Conservation (phyloP, 2,888 invertebrate species). For the Tenthredo amoena region DNA sequence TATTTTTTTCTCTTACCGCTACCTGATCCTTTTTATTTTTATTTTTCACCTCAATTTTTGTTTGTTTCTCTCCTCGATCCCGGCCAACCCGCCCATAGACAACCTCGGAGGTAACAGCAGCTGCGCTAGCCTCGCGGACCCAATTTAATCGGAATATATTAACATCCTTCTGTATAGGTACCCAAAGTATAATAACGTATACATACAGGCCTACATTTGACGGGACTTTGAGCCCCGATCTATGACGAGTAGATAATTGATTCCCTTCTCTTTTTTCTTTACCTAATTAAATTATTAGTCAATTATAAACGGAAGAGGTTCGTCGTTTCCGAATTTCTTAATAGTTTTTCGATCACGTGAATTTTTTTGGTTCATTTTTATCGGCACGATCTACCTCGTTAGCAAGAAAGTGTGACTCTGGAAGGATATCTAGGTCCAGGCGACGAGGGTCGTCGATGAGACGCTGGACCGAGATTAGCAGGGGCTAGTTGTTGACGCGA, state of each 20-base stretch:
- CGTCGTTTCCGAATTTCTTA: neutral
- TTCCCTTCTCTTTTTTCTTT: neutral
- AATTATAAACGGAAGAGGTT: neutral
- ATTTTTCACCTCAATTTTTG: neutral
- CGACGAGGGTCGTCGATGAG: slow-evolving; percentile 58
- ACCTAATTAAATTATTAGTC: neutral
- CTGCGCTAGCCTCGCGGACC: slow-evolving; percentile 51
- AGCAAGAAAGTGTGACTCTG: slow-evolving; percentile 69
- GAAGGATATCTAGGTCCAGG: slow-evolving; percentile 55
- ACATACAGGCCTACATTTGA: neutral
- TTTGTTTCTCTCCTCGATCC: slow-evolving; percentile 3
- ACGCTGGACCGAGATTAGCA: slow-evolving; percentile 58
- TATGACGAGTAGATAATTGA: slow-evolving; percentile 8
- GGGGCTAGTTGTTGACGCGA: slow-evolving; percentile 41
- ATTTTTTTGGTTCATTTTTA: neutral
- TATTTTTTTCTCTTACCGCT: neutral
- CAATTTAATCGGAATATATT: slow-evolving; percentile 53
- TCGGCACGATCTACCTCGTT: slow-evolving; percentile 68
- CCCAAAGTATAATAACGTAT: neutral
- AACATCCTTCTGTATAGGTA: slow-evolving; percentile 2
- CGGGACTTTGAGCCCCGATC: slow-evolving; percentile 12
- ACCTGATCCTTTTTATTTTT: neutral
- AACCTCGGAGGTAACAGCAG: slow-evolving; percentile 36
- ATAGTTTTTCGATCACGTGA: neutral
- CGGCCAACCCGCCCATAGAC: slow-evolving; percentile 15